Base-by-base conservation (phyloP, 2,888 invertebrate species). In the Cetonia aurata region DNA sequence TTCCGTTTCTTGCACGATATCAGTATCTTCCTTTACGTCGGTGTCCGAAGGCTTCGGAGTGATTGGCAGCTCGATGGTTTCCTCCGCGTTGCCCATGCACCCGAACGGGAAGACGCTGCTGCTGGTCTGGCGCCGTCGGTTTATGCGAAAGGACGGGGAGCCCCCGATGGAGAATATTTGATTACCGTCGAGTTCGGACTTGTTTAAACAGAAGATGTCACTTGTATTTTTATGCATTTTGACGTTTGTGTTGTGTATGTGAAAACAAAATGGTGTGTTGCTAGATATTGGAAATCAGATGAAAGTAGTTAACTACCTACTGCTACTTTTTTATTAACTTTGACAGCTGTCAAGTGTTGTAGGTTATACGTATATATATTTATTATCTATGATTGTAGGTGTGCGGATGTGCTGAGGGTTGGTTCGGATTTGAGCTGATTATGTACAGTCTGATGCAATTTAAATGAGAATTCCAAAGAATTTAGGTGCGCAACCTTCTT, bases 121-220 rank as follows among this genome's bases (percentile, higher is more conserved):
- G 52, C 69, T 71, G 10, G 66, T 72, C 44, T 76, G 77, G n/a
- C 77, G 74, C 25, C 81, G 65, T 6, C 77, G 72, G 55, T 78
- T 79, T 15, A 81, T 79, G 65, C 79, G 79, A 71, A 82, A 76
- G 0, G 82, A 83, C 62, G 81, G 80, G 10, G 79, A 77, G 2
- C 83, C 84, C 37, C 80, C 81, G 19, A 82, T 80, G 0, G 83
- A 83, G 72, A 82, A 83, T 73, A 84, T 81, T 70, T 80, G 77
- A 42, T 77, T 80, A 31, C 81, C 82, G 67, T 80, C 81, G 44
- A 80, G 79, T 55, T 77, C 75, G n/a, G 79, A 77, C 52, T 81
- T 80, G 71, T 80, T 79, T 66, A 83, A 75, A 71, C 80, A 81
- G 73, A 83, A 83, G 59, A 83, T 83, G 74, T 83, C 83, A 76